phyloP scores from a whole-genome alignment of 2,113 vertebrate genomes.

The Epinephelus fuscoguttatus region DNA sequence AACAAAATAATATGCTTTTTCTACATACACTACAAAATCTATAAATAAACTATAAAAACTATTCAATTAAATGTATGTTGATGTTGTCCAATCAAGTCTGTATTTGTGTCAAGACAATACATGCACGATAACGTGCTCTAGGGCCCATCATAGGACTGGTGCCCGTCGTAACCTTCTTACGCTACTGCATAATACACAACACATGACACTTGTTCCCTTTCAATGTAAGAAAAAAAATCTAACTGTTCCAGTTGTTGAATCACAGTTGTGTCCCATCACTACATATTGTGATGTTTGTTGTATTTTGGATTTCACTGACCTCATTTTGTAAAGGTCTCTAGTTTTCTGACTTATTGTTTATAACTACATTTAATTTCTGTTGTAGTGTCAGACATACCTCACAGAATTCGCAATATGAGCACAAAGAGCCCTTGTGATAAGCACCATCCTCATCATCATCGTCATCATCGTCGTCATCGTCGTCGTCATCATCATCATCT shows the following conservation, averaged over 20 bases:
- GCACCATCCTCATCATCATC: slow-evolving; percentile 46
- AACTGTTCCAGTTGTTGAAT: background rate
- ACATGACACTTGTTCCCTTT: background rate
- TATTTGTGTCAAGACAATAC: too few relatives aligned
- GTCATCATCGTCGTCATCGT: slow-evolving; percentile 40
- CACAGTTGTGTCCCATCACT: background rate
- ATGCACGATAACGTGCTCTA: too few relatives aligned
- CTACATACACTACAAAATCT: too few relatives aligned
- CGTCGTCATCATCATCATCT: slow-evolving; percentile 44
- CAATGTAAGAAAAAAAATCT: background rate
- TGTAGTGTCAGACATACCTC: slow-evolving; percentile 80
- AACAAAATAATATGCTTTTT: too few relatives aligned
- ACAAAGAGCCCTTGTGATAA: slow-evolving; percentile 90
- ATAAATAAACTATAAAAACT: too few relatives aligned
- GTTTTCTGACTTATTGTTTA: background rate
- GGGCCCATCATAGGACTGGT: too few relatives aligned
- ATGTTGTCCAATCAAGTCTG: too few relatives aligned
- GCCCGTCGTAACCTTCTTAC: too few relatives aligned
- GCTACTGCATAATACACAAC: background rate
- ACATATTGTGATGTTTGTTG: background rate
- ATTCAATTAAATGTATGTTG: too few relatives aligned
- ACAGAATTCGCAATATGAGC: slow-evolving; percentile 90
- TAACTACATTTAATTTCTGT: background rate
- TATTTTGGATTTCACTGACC: background rate
- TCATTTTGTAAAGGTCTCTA: background rate